Evolutionary conservation across 2,888 invertebrate species (phyloP).

Genomic region (Drosophila yooni): DNA sequence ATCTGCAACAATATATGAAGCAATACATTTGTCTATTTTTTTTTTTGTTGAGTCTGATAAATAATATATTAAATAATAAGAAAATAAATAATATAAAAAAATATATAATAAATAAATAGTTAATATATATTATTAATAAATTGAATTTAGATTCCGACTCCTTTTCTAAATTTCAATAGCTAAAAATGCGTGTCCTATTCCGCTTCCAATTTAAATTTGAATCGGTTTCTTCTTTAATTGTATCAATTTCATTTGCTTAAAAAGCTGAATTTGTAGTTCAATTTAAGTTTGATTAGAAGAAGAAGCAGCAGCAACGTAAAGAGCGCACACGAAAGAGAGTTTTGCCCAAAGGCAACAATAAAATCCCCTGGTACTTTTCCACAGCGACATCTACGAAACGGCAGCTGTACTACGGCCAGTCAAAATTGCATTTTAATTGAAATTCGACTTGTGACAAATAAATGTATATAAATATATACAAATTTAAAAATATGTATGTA

Average conservation of each 20-base stretch:
- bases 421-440: background rate
- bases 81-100: background rate
- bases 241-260: background rate
- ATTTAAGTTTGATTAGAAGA: background rate
- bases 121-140: background rate
- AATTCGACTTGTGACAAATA: background rate
- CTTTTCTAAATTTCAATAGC: background rate
- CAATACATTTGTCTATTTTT: background rate
- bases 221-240: background rate
- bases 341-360: background rate
- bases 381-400: constrained; percentile 41
- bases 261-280: background rate
- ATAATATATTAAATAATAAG: background rate
- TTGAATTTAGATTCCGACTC: background rate
- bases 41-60: background rate
- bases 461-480: background rate
- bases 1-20: background rate
- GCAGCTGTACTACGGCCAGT: constrained; percentile 4
- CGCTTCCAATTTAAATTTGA: background rate
- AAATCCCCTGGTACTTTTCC: constrained; percentile 37
- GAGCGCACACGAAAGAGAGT: constrained; percentile 4
- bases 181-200: background rate
- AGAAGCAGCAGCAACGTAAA: background rate
- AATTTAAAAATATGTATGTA: background rate
- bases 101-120: background rate